These are phyloP conservation scores for Phymanthus crucifer DNA, from an alignment of 92 coral and sea anemone genomes.

Conservation along the genomic window DNA sequence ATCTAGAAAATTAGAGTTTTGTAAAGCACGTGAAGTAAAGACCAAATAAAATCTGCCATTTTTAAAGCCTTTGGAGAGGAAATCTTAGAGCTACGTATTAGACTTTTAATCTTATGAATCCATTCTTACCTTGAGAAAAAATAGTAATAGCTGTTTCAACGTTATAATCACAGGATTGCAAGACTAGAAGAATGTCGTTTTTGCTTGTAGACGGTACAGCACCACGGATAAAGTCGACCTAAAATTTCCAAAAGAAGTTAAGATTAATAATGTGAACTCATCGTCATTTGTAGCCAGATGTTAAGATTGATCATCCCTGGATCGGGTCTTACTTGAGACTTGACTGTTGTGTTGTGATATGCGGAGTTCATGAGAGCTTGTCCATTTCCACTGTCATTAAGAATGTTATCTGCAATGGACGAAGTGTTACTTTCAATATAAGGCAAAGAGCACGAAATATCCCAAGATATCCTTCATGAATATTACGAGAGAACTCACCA, in stretches of 20 bases:
- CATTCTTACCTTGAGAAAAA: constrained; percentile 68
- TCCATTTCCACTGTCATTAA: constrained; percentile 64
- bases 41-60: background rate
- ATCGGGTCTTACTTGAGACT: constrained; percentile 54
- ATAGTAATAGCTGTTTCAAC: constrained; percentile 81
- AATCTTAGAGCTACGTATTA: background rate
- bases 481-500: constrained; percentile 36
- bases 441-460: background rate
- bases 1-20: background rate
- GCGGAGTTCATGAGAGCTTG: constrained; percentile 71
- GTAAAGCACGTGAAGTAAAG: background rate
- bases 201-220: constrained; percentile 87
- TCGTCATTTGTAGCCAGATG: background rate
- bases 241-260: background rate
- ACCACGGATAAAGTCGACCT: constrained; percentile 83
- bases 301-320: constrained; percentile 22
- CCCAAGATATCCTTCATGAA: too few species aligned
- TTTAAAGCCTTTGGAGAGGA: constrained; percentile 5
- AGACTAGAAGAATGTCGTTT: constrained; percentile 78
- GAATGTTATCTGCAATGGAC: constrained; percentile 51
- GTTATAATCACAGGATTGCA: constrained; percentile 93
- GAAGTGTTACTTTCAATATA: background rate
- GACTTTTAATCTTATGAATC: constrained; percentile 7
- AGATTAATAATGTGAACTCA: background rate
- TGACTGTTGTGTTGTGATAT: constrained; percentile 56